phyloP scores from a whole-genome alignment of 2,113 vertebrate species.

The Pluvianellus socialis region DNA sequence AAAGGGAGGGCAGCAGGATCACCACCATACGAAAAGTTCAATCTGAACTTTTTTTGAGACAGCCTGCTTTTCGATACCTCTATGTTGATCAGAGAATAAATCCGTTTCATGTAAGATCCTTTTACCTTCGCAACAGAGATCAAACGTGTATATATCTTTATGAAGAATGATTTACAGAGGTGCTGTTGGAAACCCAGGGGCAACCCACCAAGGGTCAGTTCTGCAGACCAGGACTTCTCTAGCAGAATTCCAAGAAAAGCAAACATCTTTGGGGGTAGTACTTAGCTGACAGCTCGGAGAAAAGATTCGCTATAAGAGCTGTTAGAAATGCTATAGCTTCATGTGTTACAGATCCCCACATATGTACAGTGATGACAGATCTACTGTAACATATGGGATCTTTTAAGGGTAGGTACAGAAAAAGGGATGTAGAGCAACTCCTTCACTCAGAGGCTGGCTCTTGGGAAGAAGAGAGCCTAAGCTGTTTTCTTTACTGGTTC shows the following conservation, averaged over 20 bases:
- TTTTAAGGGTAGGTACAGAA: constrained; percentile 36
- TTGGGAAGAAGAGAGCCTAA: background rate
- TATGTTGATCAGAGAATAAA: background rate
- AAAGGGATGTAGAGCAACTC: background rate
- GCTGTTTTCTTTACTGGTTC: background rate
- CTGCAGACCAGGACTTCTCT: background rate
- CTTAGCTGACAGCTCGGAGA: constrained; percentile 35
- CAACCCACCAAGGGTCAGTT: background rate
- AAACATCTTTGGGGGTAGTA: background rate
- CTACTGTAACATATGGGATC: constrained; percentile 56
- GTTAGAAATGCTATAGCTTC: constrained; percentile 62
- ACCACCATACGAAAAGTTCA: background rate
- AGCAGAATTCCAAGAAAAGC: constrained; percentile 3
- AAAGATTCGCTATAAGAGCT: constrained; percentile 32
- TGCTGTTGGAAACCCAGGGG: background rate
- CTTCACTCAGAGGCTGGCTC: background rate
- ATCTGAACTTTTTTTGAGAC: background rate
- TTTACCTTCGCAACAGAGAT: background rate
- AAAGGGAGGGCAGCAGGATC: background rate
- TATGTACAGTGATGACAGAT: constrained; percentile 68
- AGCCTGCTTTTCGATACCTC: background rate
- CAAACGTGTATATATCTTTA: background rate
- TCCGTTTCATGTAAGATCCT: background rate
- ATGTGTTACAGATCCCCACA: constrained; percentile 37
- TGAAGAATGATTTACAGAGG: background rate